These are phyloP conservation scores for Choristoneura fumiferana DNA, from an alignment of 1,140 invertebrate species.

Conservation along the genomic window DNA sequence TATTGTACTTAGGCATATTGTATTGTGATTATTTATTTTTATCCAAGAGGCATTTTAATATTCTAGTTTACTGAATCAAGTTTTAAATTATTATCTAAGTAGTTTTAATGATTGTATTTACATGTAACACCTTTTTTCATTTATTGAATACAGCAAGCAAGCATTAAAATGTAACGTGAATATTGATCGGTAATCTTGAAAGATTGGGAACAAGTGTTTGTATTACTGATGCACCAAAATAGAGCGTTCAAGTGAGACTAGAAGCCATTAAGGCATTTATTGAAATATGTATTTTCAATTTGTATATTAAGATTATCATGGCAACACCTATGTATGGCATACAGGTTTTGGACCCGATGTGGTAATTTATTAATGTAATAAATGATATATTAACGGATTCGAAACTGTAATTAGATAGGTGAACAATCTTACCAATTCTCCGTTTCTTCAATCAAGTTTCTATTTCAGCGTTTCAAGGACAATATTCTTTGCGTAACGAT, in stretches of 20 bases:
- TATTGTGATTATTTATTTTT: conserved; percentile 14
- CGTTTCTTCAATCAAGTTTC: not conserved
- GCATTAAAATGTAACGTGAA: conserved; percentile 1
- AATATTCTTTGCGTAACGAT: too few species aligned
- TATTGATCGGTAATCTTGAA: conserved; percentile 14
- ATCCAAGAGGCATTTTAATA: conserved; percentile 3
- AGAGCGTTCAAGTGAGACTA: conserved; percentile 46
- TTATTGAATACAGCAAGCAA: conserved; percentile 2
- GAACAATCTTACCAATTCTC: not conserved
- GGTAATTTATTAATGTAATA: conserved; percentile 17
- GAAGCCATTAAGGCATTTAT: conserved; percentile 33
- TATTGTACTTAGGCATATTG: not conserved
- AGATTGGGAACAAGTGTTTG: conserved; percentile 48
- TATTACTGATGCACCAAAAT: conserved; percentile 40
- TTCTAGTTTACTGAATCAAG: conserved; percentile 4
- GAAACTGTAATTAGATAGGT: conserved; percentile 9
- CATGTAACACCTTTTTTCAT: not conserved
- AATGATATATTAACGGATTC: conserved; percentile 1
- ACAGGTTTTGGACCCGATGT: conserved; percentile 15
- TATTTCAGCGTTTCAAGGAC: conserved; percentile 1
- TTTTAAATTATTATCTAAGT: conserved; percentile 15
- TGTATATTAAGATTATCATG: conserved; percentile 6
- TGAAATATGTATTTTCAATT: conserved; percentile 27
- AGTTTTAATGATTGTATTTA: conserved; percentile 6
- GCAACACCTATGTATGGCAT: not conserved